Conservation (phyloP, 2,797 vertebrate genomes). For the Chiroxiphia lanceolata region DNA sequence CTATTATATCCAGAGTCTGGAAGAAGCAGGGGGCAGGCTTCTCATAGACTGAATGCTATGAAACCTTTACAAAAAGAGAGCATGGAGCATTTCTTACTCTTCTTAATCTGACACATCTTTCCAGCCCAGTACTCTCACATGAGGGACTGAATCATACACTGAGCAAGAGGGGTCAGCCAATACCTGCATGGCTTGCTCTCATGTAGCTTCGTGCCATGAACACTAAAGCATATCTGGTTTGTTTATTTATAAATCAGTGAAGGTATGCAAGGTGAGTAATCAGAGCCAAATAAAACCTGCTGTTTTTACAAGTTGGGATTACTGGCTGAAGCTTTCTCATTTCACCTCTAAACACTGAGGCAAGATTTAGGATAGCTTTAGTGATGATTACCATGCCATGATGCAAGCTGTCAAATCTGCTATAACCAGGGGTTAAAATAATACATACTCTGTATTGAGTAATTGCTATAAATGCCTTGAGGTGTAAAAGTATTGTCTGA, state of each 20-base stretch:
- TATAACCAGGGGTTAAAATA: slow-evolving; percentile 9
- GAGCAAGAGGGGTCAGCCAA: neutral
- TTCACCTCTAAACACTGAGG: slow-evolving; percentile 7
- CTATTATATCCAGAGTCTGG: neutral
- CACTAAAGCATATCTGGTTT: neutral
- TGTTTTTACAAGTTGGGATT: neutral
- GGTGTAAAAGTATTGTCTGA: slow-evolving; percentile 32
- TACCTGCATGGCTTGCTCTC: neutral
- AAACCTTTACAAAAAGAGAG: neutral
- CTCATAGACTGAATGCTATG: neutral
- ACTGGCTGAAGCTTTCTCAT: neutral
- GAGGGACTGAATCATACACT: neutral
- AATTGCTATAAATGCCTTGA: slow-evolving; percentile 46
- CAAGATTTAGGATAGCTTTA: slow-evolving; percentile 14
- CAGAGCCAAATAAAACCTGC: neutral
- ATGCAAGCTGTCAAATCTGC: slow-evolving; percentile 1
- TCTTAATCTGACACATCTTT: neutral
- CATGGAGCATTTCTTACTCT: neutral
- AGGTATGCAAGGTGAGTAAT: neutral
- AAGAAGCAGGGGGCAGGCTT: neutral
- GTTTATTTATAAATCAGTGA: neutral
- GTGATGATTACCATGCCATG: slow-evolving; percentile 14
- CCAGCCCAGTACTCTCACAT: neutral
- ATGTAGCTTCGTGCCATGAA: neutral
- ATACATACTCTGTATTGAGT: slow-evolving; percentile 1